Base-by-base conservation (phyloP, 2,113 vertebrate species). In the Hippolais icterina region DNA sequence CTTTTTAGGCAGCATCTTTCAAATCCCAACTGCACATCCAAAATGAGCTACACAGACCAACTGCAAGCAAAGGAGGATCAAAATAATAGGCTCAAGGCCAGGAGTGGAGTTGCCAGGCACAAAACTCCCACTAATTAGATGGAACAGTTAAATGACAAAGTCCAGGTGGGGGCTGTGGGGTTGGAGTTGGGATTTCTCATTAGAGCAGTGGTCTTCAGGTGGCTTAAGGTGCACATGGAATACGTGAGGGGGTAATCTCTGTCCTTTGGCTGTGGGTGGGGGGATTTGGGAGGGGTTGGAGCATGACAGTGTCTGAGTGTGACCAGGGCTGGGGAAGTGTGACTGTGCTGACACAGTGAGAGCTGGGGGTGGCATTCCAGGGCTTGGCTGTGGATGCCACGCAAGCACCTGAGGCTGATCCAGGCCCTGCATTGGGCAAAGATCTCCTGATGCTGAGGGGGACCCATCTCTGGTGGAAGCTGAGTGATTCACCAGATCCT, bases 61-160 rank as follows among this genome's bases (percentile, higher is more conserved):
- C 47, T 68, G 37, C 46, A 72, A 57, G 66, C 22, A 85, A 59
- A 85, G 54, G 33, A 92, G 46, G 44, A 71, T 68, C 1, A 3
- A 91, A 89, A 82, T 66, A 66, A 78, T 84, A 70, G 31, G 31
- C 75, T 83, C 8, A 25, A 52, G 44, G 82, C 42, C n/a, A 93
- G 59, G 42, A 87, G 16, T 11, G 4, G 57, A 22, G 31, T 37
- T 79, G 29, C 75, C 82, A 87, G 78, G 70, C 53, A 35, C 46
- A 77, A 49, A 90, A 57, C 21, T 94, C 63, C 44, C n/a, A 23
- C 54, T 86, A 91, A 83, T 91, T 89, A 87, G 37, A 39, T 57
- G 50, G 61, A 79, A 79, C 44, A 76, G 61, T 90, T 85, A 95
- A 87, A 65, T 71, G 46, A 49, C 44, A 93, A 79, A 93, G 52